phyloP scores from a whole-genome alignment of 2,797 vertebrate species.

The Acomys russatus region DNA sequence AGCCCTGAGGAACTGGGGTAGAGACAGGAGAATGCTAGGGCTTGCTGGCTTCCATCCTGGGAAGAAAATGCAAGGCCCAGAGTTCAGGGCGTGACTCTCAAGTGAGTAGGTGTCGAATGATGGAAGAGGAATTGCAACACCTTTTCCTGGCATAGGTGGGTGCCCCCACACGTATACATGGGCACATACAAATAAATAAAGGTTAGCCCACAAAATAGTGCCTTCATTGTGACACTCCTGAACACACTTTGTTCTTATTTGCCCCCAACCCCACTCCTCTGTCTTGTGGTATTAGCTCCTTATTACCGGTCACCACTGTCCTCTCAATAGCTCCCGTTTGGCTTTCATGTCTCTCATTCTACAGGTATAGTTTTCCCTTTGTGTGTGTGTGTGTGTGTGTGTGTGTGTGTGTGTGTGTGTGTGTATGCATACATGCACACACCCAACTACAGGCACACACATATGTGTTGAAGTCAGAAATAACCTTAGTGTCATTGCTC shows the following conservation, averaged over 20 bases:
- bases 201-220: background rate
- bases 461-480: background rate
- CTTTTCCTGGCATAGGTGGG: background rate
- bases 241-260: background rate
- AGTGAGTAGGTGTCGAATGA: too few species aligned
- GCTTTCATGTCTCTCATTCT: background rate
- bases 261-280: accelerated
- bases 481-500: background rate
- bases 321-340: background rate
- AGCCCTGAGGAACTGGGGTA: background rate
- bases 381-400: background rate
- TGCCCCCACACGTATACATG: background rate
- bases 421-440: background rate
- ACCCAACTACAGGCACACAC: background rate
- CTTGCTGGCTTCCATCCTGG: background rate
- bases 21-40: background rate
- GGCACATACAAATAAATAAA: background rate
- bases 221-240: background rate
- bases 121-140: background rate
- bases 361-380: background rate
- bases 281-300: background rate
- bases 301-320: background rate
- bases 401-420: background rate
- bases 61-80: background rate
- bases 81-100: background rate